These are phyloP conservation scores for Sesamia nonagrioides DNA, from an alignment of 1,140 invertebrate genomes.

Conservation along the genomic window DNA sequence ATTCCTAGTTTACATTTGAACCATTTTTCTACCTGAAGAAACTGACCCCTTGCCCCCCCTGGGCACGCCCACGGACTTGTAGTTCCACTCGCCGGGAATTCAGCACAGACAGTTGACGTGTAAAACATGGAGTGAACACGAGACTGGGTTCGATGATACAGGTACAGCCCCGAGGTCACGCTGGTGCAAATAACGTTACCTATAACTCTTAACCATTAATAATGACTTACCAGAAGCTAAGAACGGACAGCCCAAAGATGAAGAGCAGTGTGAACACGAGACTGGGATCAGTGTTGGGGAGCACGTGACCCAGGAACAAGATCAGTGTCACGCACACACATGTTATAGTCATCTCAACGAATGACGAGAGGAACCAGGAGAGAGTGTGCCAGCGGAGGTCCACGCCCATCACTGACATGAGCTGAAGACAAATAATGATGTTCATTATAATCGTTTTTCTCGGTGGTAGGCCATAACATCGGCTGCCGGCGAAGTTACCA, in stretches of 20 bases:
- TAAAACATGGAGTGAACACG: too few relatives aligned
- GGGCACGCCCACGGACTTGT: too few relatives aligned
- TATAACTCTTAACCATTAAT: not conserved
- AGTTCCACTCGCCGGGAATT: too few relatives aligned
- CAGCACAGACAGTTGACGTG: too few relatives aligned
- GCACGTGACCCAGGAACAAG: conserved; percentile 87
- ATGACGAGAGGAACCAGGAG: conserved; percentile 89
- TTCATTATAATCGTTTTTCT: not conserved
- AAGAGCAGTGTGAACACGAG: conserved; percentile 88
- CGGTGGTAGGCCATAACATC: too few relatives aligned
- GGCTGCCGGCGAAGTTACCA: too few relatives aligned
- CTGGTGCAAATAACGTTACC: too few relatives aligned
- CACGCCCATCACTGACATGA: conserved; percentile 91
- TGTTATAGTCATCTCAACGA: conserved; percentile 87
- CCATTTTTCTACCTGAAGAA: too few relatives aligned
- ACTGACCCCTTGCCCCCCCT: too few relatives aligned
- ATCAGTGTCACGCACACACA: conserved; percentile 85
- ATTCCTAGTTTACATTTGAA: too few relatives aligned
- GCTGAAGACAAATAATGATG: conserved; percentile 67
- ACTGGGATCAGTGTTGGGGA: conserved; percentile 87
- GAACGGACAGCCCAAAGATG: conserved; percentile 88
- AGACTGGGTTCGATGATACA: too few relatives aligned
- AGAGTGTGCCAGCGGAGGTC: conserved; percentile 88
- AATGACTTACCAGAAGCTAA: conserved; percentile 89
- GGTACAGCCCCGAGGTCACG: too few relatives aligned